phyloP scores from a whole-genome alignment of 1,140 invertebrate species.

The Harlomillsia oculata region DNA sequence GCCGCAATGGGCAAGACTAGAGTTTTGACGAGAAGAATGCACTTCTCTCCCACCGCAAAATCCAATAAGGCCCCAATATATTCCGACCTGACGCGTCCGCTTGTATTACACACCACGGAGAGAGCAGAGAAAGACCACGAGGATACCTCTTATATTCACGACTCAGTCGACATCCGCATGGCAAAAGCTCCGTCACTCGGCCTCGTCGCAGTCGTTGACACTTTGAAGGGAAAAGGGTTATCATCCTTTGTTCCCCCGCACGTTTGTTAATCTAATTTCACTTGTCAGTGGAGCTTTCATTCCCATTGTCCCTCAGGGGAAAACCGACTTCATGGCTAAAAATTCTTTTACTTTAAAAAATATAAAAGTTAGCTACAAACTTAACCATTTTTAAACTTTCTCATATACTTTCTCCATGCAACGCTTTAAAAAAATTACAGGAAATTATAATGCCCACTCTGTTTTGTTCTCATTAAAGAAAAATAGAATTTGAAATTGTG shows the following conservation, averaged over 20 bases:
- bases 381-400: no score
- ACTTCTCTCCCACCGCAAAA: conserved; percentile 29
- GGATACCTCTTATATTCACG: conserved; percentile 1
- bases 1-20: neutral
- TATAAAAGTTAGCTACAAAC: no score
- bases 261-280: conserved; percentile 37
- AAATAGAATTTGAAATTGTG: no score
- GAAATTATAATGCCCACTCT: no score
- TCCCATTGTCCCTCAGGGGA: conserved; percentile 2
- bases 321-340: no score
- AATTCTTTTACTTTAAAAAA: no score
- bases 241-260: conserved; percentile 31
- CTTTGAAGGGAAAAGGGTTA: conserved; percentile 29
- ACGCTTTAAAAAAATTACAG: no score
- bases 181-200: neutral
- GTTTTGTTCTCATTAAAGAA: no score
- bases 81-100: neutral
- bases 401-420: no score
- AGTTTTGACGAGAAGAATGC: no score
- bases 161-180: neutral
- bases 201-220: conserved; percentile 19
- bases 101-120: neutral
- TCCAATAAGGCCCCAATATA: conserved; percentile 24
- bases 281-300: conserved; percentile 16
- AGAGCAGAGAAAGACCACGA: neutral